These are phyloP conservation scores for Drosophila flavopinicola DNA, from an alignment of 2,888 invertebrate genomes.

Conservation along the genomic window DNA sequence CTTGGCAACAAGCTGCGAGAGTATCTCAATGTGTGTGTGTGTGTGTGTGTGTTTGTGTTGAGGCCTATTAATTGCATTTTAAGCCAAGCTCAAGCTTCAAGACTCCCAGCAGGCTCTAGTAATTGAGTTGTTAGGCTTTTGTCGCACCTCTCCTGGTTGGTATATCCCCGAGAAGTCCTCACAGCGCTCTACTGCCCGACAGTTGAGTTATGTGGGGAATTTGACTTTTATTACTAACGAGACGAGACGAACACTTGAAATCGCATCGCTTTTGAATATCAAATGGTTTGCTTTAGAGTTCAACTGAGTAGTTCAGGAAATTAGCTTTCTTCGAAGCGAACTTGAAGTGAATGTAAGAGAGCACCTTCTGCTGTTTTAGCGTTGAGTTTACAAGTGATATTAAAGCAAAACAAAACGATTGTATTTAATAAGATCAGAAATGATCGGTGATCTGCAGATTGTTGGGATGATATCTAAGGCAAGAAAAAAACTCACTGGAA, in stretches of 20 bases:
- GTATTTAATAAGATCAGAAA: too few species aligned
- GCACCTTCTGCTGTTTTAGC: too few species aligned
- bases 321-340: background rate
- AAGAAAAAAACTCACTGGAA: too few species aligned
- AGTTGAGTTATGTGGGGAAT: slow-evolving; percentile 31
- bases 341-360: too few species aligned
- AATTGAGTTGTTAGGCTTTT: slow-evolving; percentile 65
- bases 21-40: slow-evolving; percentile 5
- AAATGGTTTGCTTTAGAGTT: background rate
- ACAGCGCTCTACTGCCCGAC: background rate
- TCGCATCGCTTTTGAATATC: slow-evolving; percentile 1
- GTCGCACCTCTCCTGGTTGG: background rate
- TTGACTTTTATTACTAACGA: slow-evolving; percentile 47
- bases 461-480: too few species aligned
- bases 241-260: slow-evolving; percentile 21
- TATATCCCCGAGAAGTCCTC: background rate
- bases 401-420: too few species aligned
- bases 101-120: slow-evolving; percentile 49
- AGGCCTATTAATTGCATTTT: slow-evolving; percentile 65
- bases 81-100: slow-evolving; percentile 37
- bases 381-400: too few species aligned
- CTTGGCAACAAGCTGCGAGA: slow-evolving; percentile 60
- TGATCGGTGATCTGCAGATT: too few species aligned
- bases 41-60: slow-evolving; percentile 13
- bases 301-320: slow-evolving; percentile 5